Percentiles rank a stretch among this genome's conserved stretches.
Evolutionary conservation across 2,113 vertebrate genomes (phyloP).

Genomic region (Chamaea fasciata): DNA sequence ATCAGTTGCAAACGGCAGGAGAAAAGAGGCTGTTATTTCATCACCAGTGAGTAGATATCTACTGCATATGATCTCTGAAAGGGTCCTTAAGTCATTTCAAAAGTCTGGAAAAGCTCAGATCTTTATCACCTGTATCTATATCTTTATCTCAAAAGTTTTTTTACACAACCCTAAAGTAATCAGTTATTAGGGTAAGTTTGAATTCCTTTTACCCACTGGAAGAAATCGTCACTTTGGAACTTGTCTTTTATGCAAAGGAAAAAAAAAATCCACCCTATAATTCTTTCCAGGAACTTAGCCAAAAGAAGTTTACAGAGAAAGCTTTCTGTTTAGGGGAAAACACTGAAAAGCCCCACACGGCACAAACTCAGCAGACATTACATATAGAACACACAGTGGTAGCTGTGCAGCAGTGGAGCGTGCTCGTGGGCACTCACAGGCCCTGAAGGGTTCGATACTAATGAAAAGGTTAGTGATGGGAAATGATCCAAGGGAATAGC

Average conservation of each 20-base stretch:
- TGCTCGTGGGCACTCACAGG: not conserved
- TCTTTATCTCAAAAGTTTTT: not conserved
- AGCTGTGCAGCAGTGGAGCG: not conserved
- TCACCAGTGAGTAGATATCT: not conserved
- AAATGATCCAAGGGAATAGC: not conserved
- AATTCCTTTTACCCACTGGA: not conserved
- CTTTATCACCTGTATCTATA: not conserved
- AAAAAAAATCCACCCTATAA: not conserved
- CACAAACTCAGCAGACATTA: not conserved
- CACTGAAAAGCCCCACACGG: not conserved
- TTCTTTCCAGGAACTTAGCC: not conserved
- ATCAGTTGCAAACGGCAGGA: not conserved
- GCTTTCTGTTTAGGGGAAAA: not conserved
- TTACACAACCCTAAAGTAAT: not conserved
- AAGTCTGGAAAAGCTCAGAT: not conserved
- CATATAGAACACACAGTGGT: not conserved
- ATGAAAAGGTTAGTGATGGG: not conserved
- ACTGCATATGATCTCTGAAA: not conserved
- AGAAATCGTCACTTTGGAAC: not conserved
- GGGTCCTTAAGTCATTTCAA: not conserved
- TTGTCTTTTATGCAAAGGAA: not conserved
- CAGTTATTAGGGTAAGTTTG: not conserved
- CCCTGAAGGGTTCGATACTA: not conserved
- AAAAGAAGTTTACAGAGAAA: not conserved
- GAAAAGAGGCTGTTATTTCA: not conserved